Evolutionary conservation across 1,140 invertebrate species (phyloP).

Genomic region (Chrysomallon squamiferum): DNA sequence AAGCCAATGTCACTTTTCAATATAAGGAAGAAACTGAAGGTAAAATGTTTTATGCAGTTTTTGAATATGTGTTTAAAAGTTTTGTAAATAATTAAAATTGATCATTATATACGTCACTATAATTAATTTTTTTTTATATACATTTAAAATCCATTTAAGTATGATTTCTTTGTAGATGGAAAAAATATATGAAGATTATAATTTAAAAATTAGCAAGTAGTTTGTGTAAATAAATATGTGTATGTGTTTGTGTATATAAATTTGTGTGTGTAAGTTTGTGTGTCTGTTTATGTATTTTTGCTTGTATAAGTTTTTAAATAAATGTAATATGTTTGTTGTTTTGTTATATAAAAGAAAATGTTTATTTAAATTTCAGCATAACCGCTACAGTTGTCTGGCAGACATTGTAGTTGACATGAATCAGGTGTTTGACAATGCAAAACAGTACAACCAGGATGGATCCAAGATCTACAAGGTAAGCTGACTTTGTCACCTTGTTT

Average conservation of each 20-base stretch:
- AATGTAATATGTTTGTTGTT: too few species aligned
- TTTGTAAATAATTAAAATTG: too few species aligned
- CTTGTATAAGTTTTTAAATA: neutral
- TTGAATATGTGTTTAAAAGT: too few species aligned
- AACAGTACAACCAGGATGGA: slow-evolving; percentile 89
- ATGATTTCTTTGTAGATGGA: too few species aligned
- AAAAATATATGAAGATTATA: too few species aligned
- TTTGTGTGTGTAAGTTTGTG: neutral
- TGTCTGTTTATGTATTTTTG: neutral
- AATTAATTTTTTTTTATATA: too few species aligned
- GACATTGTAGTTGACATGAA: slow-evolving; percentile 95
- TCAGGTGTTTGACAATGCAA: slow-evolving; percentile 98
- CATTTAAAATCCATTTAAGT: too few species aligned
- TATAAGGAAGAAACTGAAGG: slow-evolving; percentile 89
- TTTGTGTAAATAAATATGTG: too few species aligned
- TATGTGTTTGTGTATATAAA: neutral
- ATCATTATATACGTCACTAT: too few species aligned
- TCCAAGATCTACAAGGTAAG: slow-evolving; percentile 77
- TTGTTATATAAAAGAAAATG: neutral
- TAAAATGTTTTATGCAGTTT: too few species aligned
- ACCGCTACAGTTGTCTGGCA: slow-evolving; percentile 75
- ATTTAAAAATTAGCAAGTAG: too few species aligned
- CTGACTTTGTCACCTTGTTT: too few species aligned
- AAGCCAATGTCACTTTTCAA: slow-evolving; percentile 93
- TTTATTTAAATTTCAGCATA: slow-evolving; percentile 66